Evolutionary conservation across 2,888 invertebrate genomes (phyloP), one percentile per base, ranked within the genome.

Genomic region (Mechanitis messenoides): DNA sequence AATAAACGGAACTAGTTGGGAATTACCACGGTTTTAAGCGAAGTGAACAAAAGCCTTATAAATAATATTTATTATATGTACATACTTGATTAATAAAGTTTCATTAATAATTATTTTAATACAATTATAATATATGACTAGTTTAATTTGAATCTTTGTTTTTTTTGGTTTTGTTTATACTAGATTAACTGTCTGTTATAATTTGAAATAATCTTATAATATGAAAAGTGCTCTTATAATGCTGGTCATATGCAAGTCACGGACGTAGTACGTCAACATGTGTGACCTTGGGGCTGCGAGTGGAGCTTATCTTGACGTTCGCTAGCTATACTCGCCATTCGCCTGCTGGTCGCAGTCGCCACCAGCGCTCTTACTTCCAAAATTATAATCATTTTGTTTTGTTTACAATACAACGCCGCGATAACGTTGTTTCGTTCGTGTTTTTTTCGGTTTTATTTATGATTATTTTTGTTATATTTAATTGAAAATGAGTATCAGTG

Each of bases 261-360:
- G 84, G 82, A 76, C 77, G 72, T 70, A 72, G 72, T 78, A 80
- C 80, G 79, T 82, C 80, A 81, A 80, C 79, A 78, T 74, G 70
- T 69, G 71, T 72, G 85, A 79, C 87, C 87, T 87, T 87, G 79
- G 68, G 67, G 66, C 72, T 70, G 67, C 69, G 20, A 20, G 72
- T 75, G 75, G 76, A 79, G 83, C 85, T 87, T 87, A 87, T 87
- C 87, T 82, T 74, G 74, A 75, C 76, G 78, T 71, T 76, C 76
- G 72, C 72, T 60, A 69, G 72, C 77, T 69, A 76, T 76, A 73
- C 71, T 78, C 73, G 71, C 79, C 84, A 87, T 78, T 88, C 74
- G 81, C 79, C 72, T 75, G 73, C 74, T 75, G 80, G 71, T 70
- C 76, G 72, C 67, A 69, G 68, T 58, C 65, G 74, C 71, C 69